A percentile compares a stretch with the other conserved stretches of the same genome.
phyloP scores from a whole-genome alignment of 92 coral and sea anemone species.

The Porites divaricata region DNA sequence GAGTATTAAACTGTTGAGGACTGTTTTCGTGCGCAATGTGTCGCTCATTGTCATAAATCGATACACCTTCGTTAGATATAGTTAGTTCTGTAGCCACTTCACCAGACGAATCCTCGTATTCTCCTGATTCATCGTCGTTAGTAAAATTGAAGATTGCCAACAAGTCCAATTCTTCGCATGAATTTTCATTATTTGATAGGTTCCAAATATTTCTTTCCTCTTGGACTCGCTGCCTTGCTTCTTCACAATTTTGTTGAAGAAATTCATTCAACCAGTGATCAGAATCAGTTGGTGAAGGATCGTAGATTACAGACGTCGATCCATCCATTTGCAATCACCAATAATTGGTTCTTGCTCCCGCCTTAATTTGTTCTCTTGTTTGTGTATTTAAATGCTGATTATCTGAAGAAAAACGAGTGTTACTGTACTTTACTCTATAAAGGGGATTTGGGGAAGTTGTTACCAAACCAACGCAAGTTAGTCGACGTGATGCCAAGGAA shows the following conservation, averaged over 20 bases:
- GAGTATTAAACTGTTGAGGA: neutral
- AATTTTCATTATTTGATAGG: neutral
- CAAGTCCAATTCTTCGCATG: conserved; percentile 17
- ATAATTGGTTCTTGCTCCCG: too few species aligned
- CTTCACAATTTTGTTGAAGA: conserved; percentile 38
- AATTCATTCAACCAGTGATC: conserved; percentile 45
- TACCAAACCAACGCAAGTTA: neutral
- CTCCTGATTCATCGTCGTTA: neutral
- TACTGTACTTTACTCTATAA: too few species aligned
- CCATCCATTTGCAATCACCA: neutral
- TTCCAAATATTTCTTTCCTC: conserved; percentile 32
- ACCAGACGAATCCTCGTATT: conserved; percentile 1
- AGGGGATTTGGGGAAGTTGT: neutral
- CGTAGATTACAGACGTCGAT: neutral
- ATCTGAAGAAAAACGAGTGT: too few species aligned
- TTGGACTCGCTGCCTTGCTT: conserved; percentile 34
- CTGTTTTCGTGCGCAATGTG: neutral
- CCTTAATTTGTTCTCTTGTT: too few species aligned
- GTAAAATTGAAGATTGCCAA: conserved; percentile 31
- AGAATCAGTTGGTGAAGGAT: neutral
- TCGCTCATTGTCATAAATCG: conserved; percentile 4
- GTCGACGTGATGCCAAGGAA: neutral
- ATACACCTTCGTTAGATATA: neutral
- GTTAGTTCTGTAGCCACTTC: neutral
- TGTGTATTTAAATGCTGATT: too few species aligned